Evolutionary conservation across 2,888 invertebrate genomes (phyloP).

Genomic region (Ctena decussata): DNA sequence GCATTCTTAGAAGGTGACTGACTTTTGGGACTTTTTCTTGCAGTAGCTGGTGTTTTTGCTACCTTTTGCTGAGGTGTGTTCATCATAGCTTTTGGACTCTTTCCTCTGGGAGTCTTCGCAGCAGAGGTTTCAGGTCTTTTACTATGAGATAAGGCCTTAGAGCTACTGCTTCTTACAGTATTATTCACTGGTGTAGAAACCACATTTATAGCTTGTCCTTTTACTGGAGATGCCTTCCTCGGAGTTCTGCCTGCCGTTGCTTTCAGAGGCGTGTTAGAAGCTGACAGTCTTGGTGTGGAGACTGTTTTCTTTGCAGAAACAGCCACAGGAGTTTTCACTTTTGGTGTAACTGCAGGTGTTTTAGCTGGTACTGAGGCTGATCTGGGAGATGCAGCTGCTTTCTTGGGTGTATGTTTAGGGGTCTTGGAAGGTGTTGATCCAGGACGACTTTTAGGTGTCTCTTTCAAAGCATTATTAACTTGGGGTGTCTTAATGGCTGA

Average conservation of each 20-base stretch:
- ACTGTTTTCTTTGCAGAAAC: neutral
- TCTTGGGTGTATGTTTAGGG: neutral
- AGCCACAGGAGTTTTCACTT: neutral
- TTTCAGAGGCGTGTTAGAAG: neutral
- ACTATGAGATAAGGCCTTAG: no score
- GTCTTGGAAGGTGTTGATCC: conserved; percentile 13
- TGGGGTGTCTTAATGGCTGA: neutral
- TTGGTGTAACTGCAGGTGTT: neutral
- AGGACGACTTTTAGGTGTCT: conserved; percentile 15
- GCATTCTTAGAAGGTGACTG: neutral
- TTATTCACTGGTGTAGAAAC: no score
- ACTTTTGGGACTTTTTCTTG: no score
- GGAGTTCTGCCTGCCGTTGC: no score
- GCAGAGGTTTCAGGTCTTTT: no score
- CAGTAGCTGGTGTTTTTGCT: no score
- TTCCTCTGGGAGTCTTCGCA: no score
- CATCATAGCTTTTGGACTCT: no score
- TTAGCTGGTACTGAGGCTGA: neutral
- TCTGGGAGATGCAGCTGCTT: neutral
- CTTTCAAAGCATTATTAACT: neutral
- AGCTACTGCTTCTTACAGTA: no score
- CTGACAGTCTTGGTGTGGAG: neutral
- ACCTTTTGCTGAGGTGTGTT: neutral
- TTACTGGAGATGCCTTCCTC: no score
- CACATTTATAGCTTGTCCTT: no score